A percentile compares a stretch with the other conserved stretches of the same genome.
Evolutionary conservation across 2,113 vertebrate species (phyloP).

Genomic region (Ancistrus triradiatus): DNA sequence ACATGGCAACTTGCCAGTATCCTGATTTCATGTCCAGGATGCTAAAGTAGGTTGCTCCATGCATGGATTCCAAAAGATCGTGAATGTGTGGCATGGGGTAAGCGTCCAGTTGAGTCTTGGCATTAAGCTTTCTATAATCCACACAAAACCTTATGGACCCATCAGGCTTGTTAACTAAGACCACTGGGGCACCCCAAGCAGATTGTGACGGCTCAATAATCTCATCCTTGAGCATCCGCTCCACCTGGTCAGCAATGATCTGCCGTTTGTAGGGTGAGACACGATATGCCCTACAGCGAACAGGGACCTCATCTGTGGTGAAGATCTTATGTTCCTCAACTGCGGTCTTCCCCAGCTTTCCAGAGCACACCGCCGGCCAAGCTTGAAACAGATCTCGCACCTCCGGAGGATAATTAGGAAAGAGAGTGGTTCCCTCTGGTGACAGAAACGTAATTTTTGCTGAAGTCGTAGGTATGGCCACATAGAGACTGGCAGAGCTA

Average conservation of each 20-base stretch:
- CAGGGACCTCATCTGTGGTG: neutral
- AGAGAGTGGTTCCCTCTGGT: neutral
- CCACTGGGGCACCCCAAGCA: neutral
- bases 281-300: neutral
- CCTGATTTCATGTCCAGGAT: neutral
- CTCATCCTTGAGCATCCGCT: neutral
- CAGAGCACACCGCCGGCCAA: neutral
- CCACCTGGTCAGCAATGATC: neutral
- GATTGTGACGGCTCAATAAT: neutral
- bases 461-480: neutral
- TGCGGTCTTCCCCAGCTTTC: neutral
- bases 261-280: neutral
- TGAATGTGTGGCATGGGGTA: conserved; percentile 2
- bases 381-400: neutral
- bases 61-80: neutral
- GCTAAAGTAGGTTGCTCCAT: neutral
- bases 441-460: too few relatives aligned
- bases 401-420: neutral
- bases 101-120: neutral
- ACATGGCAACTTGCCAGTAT: neutral
- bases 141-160: neutral
- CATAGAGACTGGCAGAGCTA: neutral
- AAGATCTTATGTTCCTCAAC: neutral
- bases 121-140: neutral
- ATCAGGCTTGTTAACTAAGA: neutral